phyloP scores from a whole-genome alignment of 1,140 invertebrate genomes.

The Liolophura sinensis region DNA sequence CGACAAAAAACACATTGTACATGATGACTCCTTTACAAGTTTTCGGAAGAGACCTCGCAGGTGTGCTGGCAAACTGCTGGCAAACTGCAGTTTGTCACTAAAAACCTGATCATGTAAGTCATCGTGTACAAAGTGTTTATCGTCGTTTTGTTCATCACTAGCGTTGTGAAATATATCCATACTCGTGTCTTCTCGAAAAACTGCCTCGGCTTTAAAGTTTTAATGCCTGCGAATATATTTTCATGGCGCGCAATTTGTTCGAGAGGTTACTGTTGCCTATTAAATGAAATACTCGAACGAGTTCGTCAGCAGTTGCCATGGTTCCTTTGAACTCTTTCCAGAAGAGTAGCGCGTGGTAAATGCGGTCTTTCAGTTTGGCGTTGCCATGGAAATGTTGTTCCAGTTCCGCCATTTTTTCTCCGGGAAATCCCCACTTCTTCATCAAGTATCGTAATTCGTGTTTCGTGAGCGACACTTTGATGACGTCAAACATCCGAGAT shows the following conservation, averaged over 20 bases:
- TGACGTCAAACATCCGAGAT: constrained; percentile 45
- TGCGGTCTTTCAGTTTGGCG: constrained; percentile 42
- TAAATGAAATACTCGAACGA: constrained; percentile 50
- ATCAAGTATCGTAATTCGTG: constrained; percentile 48
- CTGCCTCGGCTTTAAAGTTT: constrained; percentile 27
- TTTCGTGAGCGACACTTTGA: constrained; percentile 44
- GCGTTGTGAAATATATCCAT: too few species aligned
- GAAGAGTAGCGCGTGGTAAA: constrained; percentile 37
- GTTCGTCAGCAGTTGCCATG: constrained; percentile 44
- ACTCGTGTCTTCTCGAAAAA: too few species aligned
- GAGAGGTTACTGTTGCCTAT: constrained; percentile 45
- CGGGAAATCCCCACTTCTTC: constrained; percentile 50
- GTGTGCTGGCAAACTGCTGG: too few species aligned
- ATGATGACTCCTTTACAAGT: too few species aligned
- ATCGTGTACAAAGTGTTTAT: too few species aligned
- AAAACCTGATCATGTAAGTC: too few species aligned
- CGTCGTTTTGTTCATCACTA: too few species aligned
- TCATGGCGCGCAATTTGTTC: constrained; percentile 43
- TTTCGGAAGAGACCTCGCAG: too few species aligned
- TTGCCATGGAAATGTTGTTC: constrained; percentile 49
- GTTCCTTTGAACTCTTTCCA: constrained; percentile 47
- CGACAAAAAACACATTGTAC: too few species aligned
- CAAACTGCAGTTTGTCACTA: too few species aligned
- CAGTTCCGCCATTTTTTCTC: constrained; percentile 45
- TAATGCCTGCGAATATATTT: constrained; percentile 45